Conservation (phyloP, 1,140 invertebrate genomes). For the Drosophila albomicans region DNA sequence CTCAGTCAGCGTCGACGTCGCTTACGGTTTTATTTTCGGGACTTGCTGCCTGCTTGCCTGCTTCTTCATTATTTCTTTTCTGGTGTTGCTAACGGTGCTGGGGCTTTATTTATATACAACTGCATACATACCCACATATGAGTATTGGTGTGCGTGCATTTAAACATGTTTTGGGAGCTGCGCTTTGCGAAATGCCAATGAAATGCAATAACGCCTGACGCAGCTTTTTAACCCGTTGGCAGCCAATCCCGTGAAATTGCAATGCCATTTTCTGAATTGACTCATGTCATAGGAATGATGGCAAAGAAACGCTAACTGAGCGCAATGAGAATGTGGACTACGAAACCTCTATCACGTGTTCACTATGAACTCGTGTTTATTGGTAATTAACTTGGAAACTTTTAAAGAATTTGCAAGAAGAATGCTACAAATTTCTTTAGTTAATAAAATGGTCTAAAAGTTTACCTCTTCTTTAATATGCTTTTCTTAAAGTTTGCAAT, state of each 20-base stretch:
- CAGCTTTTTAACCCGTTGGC: constrained; percentile 64
- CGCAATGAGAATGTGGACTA: not conserved
- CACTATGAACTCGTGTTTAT: too few species aligned
- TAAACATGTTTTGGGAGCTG: constrained; percentile 76
- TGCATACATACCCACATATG: constrained; percentile 1
- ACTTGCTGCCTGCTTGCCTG: constrained; percentile 28
- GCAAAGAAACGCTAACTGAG: not conserved
- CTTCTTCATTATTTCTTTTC: constrained; percentile 40
- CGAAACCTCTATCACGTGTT: too few species aligned
- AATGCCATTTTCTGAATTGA: not conserved
- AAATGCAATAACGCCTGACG: constrained; percentile 61
- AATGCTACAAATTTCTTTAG: too few species aligned
- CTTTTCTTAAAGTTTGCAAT: constrained; percentile 12
- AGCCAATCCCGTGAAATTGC: constrained; percentile 12
- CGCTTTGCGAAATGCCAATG: constrained; percentile 69
- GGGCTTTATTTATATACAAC: constrained; percentile 57
- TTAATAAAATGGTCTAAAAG: too few species aligned
- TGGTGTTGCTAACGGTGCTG: constrained; percentile 79
- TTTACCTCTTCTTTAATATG: not conserved
- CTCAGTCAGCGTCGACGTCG: not conserved
- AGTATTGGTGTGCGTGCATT: constrained; percentile 37
- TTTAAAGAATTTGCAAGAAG: too few species aligned
- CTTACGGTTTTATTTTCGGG: constrained; percentile 52
- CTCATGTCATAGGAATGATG: constrained; percentile 7
- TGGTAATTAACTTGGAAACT: too few species aligned